phyloP scores from a whole-genome alignment of 2,888 invertebrate species.

The Megastigmus dorsalis region DNA sequence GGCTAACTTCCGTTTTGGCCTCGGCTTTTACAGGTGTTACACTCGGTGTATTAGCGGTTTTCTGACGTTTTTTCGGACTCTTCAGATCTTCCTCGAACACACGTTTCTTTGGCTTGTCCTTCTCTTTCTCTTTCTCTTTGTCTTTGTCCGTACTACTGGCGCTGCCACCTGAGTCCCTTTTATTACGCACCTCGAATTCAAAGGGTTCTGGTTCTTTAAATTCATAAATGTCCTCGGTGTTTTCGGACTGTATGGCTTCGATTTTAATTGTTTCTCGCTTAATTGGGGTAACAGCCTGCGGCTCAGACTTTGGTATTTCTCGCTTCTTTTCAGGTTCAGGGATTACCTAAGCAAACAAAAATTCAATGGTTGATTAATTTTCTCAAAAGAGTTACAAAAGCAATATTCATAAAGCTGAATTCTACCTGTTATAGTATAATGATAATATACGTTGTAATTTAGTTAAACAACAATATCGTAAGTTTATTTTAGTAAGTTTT shows the following conservation, averaged over 20 bases:
- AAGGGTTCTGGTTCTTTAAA: conserved; percentile 93
- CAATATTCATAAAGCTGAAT: too few species aligned
- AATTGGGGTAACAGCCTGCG: conserved; percentile 38
- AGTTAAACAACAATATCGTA: too few species aligned
- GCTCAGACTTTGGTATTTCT: conserved; percentile 67
- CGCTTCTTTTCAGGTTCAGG: conserved; percentile 66
- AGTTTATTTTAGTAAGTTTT: too few species aligned
- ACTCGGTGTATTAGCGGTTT: conserved; percentile 49
- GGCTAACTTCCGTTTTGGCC: conserved; percentile 23
- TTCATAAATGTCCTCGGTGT: conserved; percentile 84
- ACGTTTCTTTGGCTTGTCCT: conserved; percentile 68
- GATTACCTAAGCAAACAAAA: conserved; percentile 13
- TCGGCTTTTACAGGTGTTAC: conserved; percentile 10
- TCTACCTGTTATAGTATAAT: too few species aligned
- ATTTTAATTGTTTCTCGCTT: conserved; percentile 56
- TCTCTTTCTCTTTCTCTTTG: conserved; percentile 64
- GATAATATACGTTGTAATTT: too few species aligned
- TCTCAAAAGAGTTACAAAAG: too few species aligned
- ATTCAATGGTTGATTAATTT: background rate
- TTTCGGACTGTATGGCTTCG: conserved; percentile 55
- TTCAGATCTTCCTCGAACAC: conserved; percentile 68
- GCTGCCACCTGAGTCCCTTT: conserved; percentile 65
- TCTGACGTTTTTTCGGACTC: conserved; percentile 70
- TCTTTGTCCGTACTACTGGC: conserved; percentile 59
- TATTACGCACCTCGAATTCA: conserved; percentile 82